Percentiles rank a stretch among this genome's conserved stretches.
These are phyloP conservation scores for Pseudomugil tenellus DNA, from an alignment of 2,797 vertebrate genomes.

Conservation along the genomic window DNA sequence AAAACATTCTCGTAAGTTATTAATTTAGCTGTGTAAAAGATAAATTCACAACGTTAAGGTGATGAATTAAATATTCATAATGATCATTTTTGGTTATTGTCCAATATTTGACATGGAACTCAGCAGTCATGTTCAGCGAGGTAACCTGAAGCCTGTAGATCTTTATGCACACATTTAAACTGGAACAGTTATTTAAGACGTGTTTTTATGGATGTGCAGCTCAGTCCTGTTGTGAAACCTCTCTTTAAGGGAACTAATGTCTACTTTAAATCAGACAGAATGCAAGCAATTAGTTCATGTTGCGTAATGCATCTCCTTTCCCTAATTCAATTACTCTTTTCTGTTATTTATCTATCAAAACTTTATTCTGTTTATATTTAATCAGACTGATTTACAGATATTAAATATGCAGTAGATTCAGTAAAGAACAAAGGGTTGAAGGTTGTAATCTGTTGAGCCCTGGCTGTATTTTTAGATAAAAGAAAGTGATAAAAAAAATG, in stretches of 20 bases:
- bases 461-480: not conserved
- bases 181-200: not conserved
- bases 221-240: not conserved
- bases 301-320: not conserved
- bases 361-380: not conserved
- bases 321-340: not conserved
- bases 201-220: not conserved
- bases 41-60: not conserved
- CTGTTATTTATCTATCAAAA: not conserved
- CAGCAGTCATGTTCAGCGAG: not conserved
- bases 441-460: not conserved
- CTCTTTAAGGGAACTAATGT: not conserved
- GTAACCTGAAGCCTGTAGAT: not conserved
- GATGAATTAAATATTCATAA: not conserved
- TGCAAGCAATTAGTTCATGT: not conserved
- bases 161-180: not conserved
- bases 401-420: not conserved
- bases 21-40: not conserved
- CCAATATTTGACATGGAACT: not conserved
- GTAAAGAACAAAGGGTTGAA: not conserved
- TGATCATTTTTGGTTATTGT: not conserved
- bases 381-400: not conserved
- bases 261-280: not conserved
- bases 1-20: not conserved
- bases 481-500: not conserved